Base-by-base conservation (phyloP, 2,113 vertebrate species). In the Seriola rivoliana region DNA sequence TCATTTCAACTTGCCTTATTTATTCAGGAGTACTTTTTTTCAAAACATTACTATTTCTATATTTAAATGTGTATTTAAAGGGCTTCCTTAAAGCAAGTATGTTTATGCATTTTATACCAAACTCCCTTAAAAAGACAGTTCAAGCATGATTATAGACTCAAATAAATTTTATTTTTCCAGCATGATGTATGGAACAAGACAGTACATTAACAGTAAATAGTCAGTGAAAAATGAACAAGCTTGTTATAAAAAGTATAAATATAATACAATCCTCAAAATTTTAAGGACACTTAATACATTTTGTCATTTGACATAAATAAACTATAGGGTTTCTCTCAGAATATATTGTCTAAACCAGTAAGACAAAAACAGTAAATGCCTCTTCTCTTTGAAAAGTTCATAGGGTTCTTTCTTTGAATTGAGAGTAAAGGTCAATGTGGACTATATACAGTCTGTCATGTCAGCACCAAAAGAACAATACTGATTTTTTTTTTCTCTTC, bases 181-280 rank as follows among this genome's bases (percentile, higher is more conserved):
- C 90, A 92, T 91, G 76, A 87, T 82, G 29, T 88, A 92, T 89
- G 55, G 25, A 86, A 82, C 82, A 91, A 86, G 87, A 93, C 89
- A 91, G 84, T 88, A 90, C 87, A 90, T 89, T 81, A 81, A 90
- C 80, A 91, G 62, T 90, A 81, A 73, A 89, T 85, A 57, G 38
- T 86, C 92, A 91, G 67, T 89, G 87, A 94, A 93, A 88, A 88
- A 85, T 85, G 21, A 93, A 93, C 90, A 89, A 89, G 93, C 87
- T 89, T 90, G 88, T 93, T 94, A 94, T 91, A 94, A 95, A 94
- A 94, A 94, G 91, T 95, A 94, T 94, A 95, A 95, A 95, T 95
- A 95, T 85, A 92, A 93, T 88, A 93, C 81, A 93, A 84, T 93
- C 82, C 91, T 94, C 81, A 88, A 58, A 88, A 85, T 71, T 82